Evolutionary conservation across 2,113 vertebrate species (phyloP), one percentile per base, ranked within the genome.

Genomic region (Neotragus pygmaeus): DNA sequence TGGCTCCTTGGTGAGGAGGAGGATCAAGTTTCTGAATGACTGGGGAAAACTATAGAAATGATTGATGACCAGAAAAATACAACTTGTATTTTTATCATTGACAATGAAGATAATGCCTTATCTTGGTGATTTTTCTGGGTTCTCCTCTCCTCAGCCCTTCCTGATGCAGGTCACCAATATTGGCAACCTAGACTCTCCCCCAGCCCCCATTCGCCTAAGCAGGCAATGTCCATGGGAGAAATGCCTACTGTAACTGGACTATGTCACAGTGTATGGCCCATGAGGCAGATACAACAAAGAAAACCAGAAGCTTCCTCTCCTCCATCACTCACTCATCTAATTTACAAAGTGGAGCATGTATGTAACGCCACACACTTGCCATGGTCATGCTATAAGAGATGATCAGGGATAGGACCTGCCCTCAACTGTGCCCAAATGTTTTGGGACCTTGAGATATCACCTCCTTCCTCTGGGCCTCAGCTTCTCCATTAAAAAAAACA

Each of bases 251-350:
- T 12, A 4, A 12, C 7, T 23, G 15, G 62, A 25, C 27, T 45
- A 4, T 6, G 8, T 33, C 3, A 0, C 3, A 13, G 4, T 6
- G 4, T 47, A n/a, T 16, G 6, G 39, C 8, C 5, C 7, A 8
- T 23, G 60, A 51, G 47, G 86, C 39, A 30, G n/a, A 30, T 13
- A 3, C 2, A 12, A 36, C 3, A 23, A 57, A 36, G 77, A 60
- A n/a, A 28, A 62, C 1, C 3, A 14, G 27, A 58, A 51, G 1
- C 17, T 5, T 15, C 58, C 49, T 39, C 16, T 30, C n/a, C 16
- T 47, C 80, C 5, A 3, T 39, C 45, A 43, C 27, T 66, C 58
- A 45, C 17, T 16, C 3, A 1, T n/a, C 47, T n/a, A 19, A 51
- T 27, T 75, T 62, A 12, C 30, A n/a, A 36, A 58, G 17, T 11